phyloP scores from a whole-genome alignment of 2,888 invertebrate genomes.

The Melanargia galathea region DNA sequence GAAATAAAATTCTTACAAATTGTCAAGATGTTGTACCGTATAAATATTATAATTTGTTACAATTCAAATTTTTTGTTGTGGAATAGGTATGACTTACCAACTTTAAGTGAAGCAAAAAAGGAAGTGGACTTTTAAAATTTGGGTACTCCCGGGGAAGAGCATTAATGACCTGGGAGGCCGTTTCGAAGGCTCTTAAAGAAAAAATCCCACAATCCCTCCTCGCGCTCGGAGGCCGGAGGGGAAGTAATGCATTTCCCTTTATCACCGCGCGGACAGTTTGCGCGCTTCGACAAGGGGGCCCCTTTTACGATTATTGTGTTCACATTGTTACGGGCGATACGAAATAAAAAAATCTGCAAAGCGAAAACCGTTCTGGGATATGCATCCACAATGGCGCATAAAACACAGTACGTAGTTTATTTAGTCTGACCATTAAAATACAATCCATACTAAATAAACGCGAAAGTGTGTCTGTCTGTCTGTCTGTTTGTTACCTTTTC shows the following conservation, averaged over 20 bases:
- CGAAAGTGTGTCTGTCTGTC: too few species aligned
- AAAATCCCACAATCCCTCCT: slow-evolving; percentile 69
- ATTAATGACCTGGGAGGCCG: slow-evolving; percentile 73
- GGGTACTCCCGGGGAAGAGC: slow-evolving; percentile 61
- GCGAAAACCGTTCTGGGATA: slow-evolving; percentile 14
- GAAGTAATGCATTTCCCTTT: slow-evolving; percentile 81
- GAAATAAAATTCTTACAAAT: neutral
- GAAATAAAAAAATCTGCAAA: slow-evolving; percentile 30
- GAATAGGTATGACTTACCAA: slow-evolving; percentile 28
- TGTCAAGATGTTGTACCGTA: neutral
- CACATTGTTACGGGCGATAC: slow-evolving; percentile 50
- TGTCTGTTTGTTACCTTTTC: too few species aligned
- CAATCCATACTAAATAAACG: too few species aligned
- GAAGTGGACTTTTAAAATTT: slow-evolving; percentile 71
- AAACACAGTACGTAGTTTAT: too few species aligned
- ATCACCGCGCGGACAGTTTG: slow-evolving; percentile 76
- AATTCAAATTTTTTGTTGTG: slow-evolving; percentile 11
- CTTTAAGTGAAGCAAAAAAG: slow-evolving; percentile 58
- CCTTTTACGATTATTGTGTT: slow-evolving; percentile 79
- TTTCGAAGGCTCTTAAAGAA: slow-evolving; percentile 71
- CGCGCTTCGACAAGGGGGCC: slow-evolving; percentile 69
- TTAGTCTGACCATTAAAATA: slow-evolving; percentile 18
- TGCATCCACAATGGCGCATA: slow-evolving; percentile 21
- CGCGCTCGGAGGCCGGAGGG: slow-evolving; percentile 59
- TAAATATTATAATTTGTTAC: slow-evolving; percentile 7